phyloP scores from a whole-genome alignment of 1,140 invertebrate genomes.

The Halictus rubicundus region DNA sequence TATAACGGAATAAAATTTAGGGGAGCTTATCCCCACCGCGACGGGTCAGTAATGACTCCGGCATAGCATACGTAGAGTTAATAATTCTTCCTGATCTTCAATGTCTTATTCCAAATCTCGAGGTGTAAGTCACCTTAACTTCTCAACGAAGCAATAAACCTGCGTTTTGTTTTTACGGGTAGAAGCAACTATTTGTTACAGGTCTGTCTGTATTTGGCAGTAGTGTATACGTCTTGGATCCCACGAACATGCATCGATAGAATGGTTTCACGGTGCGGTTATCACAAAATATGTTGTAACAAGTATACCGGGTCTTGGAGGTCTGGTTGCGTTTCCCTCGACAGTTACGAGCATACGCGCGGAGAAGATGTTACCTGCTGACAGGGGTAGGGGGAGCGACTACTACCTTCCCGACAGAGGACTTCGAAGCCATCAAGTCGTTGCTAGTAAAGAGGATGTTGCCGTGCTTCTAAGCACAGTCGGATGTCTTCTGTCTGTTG shows the following conservation, averaged over 20 bases:
- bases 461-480: conserved; percentile 23
- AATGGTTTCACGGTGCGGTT: neutral
- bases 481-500: neutral
- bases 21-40: too few relatives aligned
- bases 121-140: too few relatives aligned
- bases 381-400: neutral
- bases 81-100: too few relatives aligned
- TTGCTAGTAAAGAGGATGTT: conserved; percentile 20
- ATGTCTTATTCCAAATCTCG: too few relatives aligned
- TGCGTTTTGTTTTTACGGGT: too few relatives aligned
- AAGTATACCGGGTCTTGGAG: neutral
- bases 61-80: too few relatives aligned
- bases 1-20: too few relatives aligned
- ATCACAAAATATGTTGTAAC: conserved; percentile 1
- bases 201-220: too few relatives aligned
- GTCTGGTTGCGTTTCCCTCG: neutral
- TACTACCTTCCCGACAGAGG: neutral
- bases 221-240: neutral
- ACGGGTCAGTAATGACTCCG: too few relatives aligned
- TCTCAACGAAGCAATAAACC: too few relatives aligned
- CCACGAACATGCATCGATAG: neutral
- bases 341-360: neutral
- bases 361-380: neutral
- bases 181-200: too few relatives aligned
- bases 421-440: conserved; percentile 18